Evolutionary conservation across 2,113 vertebrate genomes (phyloP), one percentile per base, ranked within the genome.

Genomic region (Aphyosemion australe): DNA sequence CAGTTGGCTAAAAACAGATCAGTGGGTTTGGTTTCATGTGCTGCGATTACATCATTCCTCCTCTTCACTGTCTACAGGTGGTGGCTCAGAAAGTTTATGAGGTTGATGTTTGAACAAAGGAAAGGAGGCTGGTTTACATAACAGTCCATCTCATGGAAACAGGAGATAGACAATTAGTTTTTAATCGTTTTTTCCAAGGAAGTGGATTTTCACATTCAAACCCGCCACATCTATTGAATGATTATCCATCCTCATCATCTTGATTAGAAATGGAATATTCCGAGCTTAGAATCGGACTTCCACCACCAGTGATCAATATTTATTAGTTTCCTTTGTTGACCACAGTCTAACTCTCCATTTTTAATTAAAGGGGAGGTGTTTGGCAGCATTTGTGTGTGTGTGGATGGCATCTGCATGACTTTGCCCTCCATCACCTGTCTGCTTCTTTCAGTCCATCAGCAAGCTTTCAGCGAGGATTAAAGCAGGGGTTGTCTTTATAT

Each of bases 11-110:
- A 54, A 73, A 39, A 61, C 39, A 31, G 45, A 68, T 41, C 8
- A 57, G 37, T 39, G 45, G 48, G 19, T 48, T 31, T 47, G 48
- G 37, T 52, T 74, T 71, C 62, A 61, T 60, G 37, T 16, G 2
- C 60, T 56, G 65, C 20, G 71, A 18, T 76, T 39, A 72, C 61
- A 51, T 83, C 48, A 72, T 50, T 49, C 12, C 69, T 79, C 57
- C 64, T 79, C 56, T 49, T 69, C 56, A 62, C 19, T n/a, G 26
- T 65, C 76, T 43, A n/a, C 63, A 39, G 53, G 53, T 65, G 20
- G 42, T 42, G 31, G 10, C 50, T 43, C 31, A 48, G 41, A 34
- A 20, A 53, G 26, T 43, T 19, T 42, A 47, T 7, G 34, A 68
- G 43, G 14, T 12, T 62, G 61, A 65, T 57, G 58, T 69, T 56